These are phyloP conservation scores for Cisticola juncidis DNA, from an alignment of 2,113 vertebrate genomes.

Conservation along the genomic window DNA sequence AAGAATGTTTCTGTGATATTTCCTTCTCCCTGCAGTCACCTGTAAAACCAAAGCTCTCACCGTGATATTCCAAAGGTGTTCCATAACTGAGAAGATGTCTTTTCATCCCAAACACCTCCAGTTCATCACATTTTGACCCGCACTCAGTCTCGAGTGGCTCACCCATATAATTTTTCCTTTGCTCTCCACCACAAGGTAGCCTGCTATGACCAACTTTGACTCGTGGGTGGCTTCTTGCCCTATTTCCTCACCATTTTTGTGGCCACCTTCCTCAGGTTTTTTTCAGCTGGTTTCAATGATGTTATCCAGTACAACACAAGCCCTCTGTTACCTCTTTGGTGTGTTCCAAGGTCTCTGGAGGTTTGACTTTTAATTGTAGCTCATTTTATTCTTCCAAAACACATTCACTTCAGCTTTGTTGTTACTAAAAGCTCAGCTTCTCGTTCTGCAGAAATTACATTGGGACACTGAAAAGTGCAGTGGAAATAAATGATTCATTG, in stretches of 20 bases:
- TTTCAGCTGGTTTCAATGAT: neutral
- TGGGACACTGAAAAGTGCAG: neutral
- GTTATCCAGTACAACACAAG: neutral
- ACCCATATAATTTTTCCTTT: neutral
- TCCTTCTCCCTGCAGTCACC: neutral
- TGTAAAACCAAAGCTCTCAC: neutral
- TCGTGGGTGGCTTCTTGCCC: neutral
- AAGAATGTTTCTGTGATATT: neutral
- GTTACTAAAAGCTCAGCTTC: neutral
- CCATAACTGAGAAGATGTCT: neutral
- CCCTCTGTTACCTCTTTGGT: neutral
- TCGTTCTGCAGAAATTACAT: neutral
- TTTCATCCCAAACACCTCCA: neutral
- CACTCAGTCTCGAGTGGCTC: neutral
- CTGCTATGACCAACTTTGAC: neutral
- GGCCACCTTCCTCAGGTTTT: neutral
- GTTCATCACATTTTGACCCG: neutral
- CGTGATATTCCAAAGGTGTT: neutral
- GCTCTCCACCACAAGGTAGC: neutral
- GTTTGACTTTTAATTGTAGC: neutral
- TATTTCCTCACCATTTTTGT: neutral
- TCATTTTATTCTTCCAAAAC: neutral
- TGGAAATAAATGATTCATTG: conserved; percentile 38
- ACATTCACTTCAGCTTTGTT: neutral
- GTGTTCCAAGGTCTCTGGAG: neutral